phyloP scores from a whole-genome alignment of 2,888 invertebrate species.

The Conops quadrifasciatus region DNA sequence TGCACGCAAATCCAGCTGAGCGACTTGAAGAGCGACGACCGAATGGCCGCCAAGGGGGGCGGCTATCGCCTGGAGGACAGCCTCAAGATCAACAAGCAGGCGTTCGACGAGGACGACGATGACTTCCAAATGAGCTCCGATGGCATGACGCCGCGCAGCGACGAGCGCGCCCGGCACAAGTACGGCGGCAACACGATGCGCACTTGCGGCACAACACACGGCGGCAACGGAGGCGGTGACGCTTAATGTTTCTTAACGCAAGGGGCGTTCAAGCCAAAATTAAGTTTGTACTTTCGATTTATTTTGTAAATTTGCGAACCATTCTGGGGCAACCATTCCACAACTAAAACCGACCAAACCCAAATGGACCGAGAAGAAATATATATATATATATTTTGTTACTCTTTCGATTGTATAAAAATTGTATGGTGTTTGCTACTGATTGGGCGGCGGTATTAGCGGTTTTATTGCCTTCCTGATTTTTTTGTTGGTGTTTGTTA shows the following conservation, averaged over 20 bases:
- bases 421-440: neutral
- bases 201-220: constrained; percentile 36
- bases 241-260: neutral
- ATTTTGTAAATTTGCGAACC: constrained; percentile 2
- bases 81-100: constrained; percentile 40
- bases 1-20: constrained; percentile 50
- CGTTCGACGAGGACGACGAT: constrained; percentile 48
- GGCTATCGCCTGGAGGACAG: constrained; percentile 37
- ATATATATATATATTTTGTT: constrained; percentile 22
- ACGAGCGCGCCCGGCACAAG: constrained; percentile 40
- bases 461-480: no score
- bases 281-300: constrained; percentile 12
- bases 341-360: neutral
- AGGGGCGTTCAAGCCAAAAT: constrained; percentile 10
- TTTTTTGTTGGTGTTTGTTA: no score
- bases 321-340: neutral
- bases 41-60: neutral
- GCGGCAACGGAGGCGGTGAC: constrained; percentile 45
- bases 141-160: constrained; percentile 51
- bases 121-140: constrained; percentile 55
- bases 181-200: constrained; percentile 42
- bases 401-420: constrained; percentile 4
- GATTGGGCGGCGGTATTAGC: no score
- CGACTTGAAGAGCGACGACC: constrained; percentile 44
- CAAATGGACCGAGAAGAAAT: neutral